Conservation (phyloP, 2,113 vertebrate genomes). For the Cyanoliseus patagonus region DNA sequence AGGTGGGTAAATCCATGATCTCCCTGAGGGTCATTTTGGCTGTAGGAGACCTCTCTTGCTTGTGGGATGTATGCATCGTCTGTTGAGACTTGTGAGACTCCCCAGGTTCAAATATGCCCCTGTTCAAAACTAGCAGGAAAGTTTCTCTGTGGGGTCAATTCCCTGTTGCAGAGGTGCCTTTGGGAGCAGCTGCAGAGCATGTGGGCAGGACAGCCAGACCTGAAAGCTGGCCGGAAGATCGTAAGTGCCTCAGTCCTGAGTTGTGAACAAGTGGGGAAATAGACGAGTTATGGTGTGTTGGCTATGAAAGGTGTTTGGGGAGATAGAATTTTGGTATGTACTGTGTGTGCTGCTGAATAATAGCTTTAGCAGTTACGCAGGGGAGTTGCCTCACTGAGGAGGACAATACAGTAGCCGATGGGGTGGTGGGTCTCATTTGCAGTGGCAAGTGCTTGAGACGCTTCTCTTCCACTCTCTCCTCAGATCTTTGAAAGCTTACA, state of each 20-base stretch:
- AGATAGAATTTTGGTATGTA: fast-evolving
- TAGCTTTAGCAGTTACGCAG: fast-evolving
- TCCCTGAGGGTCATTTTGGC: background rate
- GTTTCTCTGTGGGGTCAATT: background rate
- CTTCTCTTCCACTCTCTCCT: background rate
- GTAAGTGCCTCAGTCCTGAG: background rate
- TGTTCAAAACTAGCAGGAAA: background rate
- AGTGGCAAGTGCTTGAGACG: background rate
- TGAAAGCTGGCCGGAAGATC: background rate
- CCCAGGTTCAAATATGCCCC: background rate
- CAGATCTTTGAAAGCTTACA: background rate
- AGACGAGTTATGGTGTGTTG: background rate
- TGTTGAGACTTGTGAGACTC: background rate
- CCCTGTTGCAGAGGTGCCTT: fast-evolving
- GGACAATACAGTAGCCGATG: fast-evolving
- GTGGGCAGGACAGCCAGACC: background rate
- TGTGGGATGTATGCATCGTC: background rate
- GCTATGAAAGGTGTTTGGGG: background rate
- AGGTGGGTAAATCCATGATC: background rate
- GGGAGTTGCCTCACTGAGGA: background rate
- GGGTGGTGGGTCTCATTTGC: fast-evolving
- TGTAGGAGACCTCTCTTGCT: background rate
- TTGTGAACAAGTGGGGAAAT: background rate
- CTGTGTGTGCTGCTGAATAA: background rate
- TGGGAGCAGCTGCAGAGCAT: background rate